These are phyloP conservation scores for Canis aureus DNA, from an alignment of 2,113 vertebrate species.

Conservation along the genomic window DNA sequence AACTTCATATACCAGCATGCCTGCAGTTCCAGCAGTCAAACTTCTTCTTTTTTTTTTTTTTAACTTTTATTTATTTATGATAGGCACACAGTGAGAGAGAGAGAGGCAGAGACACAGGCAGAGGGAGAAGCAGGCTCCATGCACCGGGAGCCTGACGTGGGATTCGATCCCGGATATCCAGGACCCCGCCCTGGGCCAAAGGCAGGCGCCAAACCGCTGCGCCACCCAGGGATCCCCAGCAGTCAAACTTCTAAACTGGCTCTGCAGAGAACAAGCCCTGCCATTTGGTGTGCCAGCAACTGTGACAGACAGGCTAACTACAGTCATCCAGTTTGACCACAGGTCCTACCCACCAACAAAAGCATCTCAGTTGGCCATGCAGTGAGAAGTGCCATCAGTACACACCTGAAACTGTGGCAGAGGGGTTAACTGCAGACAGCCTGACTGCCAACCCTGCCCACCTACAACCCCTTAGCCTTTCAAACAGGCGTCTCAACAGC, in stretches of 20 bases:
- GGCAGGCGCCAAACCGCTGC: too few relatives aligned
- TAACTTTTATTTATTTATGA: too few relatives aligned
- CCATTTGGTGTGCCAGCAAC: background rate
- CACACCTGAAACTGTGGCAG: background rate
- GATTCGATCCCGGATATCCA: too few relatives aligned
- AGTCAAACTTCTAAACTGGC: background rate
- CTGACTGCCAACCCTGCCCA: background rate
- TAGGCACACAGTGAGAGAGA: too few relatives aligned
- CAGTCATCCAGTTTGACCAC: background rate
- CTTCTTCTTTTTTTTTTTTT: background rate
- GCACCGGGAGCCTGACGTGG: too few relatives aligned
- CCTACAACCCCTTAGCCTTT: background rate
- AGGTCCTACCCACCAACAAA: background rate
- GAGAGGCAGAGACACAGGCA: too few relatives aligned
- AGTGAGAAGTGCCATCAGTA: background rate
- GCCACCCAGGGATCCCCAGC: background rate
- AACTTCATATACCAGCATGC: background rate
- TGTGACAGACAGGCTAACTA: background rate
- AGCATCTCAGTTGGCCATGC: background rate
- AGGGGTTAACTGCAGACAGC: background rate
- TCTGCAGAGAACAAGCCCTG: background rate
- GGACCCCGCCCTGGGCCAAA: too few relatives aligned
- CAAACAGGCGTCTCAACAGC: background rate
- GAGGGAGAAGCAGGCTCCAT: too few relatives aligned
- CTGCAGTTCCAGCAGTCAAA: background rate